These are phyloP conservation scores for Pholis gunnellus DNA, from an alignment of 2,113 vertebrate species.

Conservation along the genomic window DNA sequence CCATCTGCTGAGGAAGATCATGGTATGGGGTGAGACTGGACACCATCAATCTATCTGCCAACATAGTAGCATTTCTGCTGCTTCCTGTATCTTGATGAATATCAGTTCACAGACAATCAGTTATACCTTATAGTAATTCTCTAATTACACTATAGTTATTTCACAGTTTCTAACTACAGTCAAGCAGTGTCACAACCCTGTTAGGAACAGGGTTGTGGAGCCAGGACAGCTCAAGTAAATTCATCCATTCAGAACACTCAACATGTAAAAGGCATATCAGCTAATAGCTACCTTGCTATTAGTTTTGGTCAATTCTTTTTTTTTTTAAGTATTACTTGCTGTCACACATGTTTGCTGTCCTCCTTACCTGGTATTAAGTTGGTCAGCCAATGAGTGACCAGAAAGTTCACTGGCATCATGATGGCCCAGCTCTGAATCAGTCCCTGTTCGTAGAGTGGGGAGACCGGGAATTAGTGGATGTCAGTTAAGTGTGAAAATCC, in stretches of 20 bases:
- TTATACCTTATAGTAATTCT: background rate
- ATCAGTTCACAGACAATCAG: background rate
- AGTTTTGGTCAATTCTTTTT: background rate
- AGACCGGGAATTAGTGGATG: constrained; percentile 26
- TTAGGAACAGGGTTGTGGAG: background rate
- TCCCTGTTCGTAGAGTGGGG: constrained; percentile 39
- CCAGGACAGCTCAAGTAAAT: no score
- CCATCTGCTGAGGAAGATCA: background rate
- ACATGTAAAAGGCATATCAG: background rate
- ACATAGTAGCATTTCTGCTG: background rate
- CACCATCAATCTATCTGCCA: background rate
- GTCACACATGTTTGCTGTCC: background rate
- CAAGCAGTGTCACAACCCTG: background rate
- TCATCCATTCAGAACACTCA: background rate
- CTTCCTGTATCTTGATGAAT: background rate
- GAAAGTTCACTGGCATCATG: constrained; percentile 68
- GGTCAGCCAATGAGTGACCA: constrained; percentile 70
- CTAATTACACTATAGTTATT: background rate
- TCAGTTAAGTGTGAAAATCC: background rate
- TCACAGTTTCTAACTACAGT: background rate
- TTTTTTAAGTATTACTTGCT: background rate
- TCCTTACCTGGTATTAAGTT: constrained; percentile 67
- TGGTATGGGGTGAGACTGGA: background rate
- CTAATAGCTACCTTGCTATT: background rate
- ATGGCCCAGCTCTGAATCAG: constrained; percentile 68